Conservation (phyloP, 53 echinoderm and acorn worm genomes). For the Hippasteria phrygiana region DNA sequence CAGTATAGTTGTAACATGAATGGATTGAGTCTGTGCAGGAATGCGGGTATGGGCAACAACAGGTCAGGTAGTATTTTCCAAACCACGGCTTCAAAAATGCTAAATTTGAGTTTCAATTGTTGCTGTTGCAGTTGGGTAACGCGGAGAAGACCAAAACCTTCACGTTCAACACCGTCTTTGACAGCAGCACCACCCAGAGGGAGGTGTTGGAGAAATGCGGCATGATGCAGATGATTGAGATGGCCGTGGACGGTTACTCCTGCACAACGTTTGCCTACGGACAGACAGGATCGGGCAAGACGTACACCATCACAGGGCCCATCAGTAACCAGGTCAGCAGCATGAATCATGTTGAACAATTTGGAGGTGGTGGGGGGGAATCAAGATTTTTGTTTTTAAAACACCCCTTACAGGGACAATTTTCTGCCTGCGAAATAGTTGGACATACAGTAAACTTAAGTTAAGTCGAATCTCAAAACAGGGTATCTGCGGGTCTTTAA, state of each 20-base stretch:
- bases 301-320: constrained; percentile 96
- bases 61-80: too few relatives aligned
- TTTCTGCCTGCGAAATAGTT: too few relatives aligned
- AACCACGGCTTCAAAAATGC: background rate
- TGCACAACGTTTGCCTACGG: constrained; percentile 98
- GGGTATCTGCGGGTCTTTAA: too few relatives aligned
- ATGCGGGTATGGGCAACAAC: too few relatives aligned
- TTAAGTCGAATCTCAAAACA: too few relatives aligned
- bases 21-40: too few relatives aligned
- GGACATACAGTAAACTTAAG: too few relatives aligned
- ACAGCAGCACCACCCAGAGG: constrained; percentile 76
- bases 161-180: constrained; percentile 94
- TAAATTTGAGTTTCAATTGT: background rate
- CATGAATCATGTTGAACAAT: too few relatives aligned
- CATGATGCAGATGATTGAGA: constrained; percentile 93
- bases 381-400: too few relatives aligned
- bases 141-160: constrained; percentile 89
- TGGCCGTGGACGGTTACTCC: constrained; percentile 92
- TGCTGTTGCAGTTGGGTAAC: constrained; percentile 63
- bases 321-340: constrained; percentile 67
- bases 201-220: constrained; percentile 96
- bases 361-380: too few relatives aligned
- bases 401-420: too few relatives aligned
- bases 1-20: too few relatives aligned
- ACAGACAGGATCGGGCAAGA: constrained; percentile 99